These are phyloP conservation scores for Euwallacea similis DNA, from an alignment of 1,140 invertebrate species.

Conservation along the genomic window DNA sequence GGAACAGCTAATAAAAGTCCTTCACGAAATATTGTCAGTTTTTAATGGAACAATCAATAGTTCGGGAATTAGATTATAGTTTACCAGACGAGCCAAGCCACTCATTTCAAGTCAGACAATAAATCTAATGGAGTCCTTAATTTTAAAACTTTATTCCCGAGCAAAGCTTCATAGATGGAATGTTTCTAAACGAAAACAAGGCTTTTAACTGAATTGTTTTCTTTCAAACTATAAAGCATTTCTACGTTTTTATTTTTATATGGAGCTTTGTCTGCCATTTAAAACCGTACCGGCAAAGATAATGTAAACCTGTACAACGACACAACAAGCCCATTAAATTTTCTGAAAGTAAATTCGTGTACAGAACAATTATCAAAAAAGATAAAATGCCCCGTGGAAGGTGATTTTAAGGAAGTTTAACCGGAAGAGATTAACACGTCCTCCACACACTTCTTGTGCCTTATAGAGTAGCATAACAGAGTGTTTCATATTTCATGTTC, in stretches of 20 bases:
- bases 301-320: neutral
- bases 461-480: neutral
- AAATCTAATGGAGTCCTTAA: slow-evolving; percentile 1
- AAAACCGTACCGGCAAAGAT: neutral
- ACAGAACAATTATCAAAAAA: neutral
- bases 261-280: neutral
- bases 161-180: neutral
- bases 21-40: neutral
- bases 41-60: neutral
- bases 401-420: neutral
- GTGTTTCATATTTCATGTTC: too few relatives aligned
- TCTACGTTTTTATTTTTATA: neutral
- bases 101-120: neutral
- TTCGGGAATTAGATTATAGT: neutral
- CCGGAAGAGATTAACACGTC: neutral
- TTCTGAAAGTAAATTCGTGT: neutral
- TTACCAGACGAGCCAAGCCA: neutral
- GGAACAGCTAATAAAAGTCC: neutral
- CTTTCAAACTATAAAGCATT: neutral
- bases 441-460: neutral
- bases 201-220: neutral
- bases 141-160: slow-evolving; percentile 1
- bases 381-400: neutral
- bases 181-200: neutral
- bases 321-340: neutral